A percentile compares a stretch with the other conserved stretches of the same genome.
These are phyloP conservation scores for Andrena chrysosceles DNA, from an alignment of 2,888 invertebrate genomes.

Conservation along the genomic window DNA sequence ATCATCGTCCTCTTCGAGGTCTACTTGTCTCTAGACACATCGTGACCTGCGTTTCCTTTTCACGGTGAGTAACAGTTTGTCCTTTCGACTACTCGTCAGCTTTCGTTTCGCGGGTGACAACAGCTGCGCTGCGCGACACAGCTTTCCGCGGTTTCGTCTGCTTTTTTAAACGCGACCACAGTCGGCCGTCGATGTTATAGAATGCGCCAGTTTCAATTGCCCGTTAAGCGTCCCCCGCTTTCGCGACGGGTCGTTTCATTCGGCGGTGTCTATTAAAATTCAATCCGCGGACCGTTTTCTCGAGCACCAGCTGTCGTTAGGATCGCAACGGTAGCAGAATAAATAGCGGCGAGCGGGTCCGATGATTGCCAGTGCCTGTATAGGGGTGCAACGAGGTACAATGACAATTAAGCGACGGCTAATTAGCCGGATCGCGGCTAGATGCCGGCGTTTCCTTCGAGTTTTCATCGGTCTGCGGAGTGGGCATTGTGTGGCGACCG, in stretches of 20 bases:
- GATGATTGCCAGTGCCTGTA: constrained; percentile 15
- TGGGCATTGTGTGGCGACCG: neutral
- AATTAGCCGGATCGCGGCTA: constrained; percentile 29
- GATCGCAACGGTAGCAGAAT: constrained; percentile 18
- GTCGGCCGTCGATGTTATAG: no score
- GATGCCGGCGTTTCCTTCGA: neutral
- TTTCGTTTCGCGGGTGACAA: neutral
- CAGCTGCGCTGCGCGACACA: neutral
- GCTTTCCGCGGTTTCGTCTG: neutral
- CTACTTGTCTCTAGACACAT: neutral
- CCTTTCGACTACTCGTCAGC: no score
- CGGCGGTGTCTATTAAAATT: constrained; percentile 11
- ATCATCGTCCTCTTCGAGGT: neutral
- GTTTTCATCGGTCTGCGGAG: neutral
- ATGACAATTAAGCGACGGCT: constrained; percentile 32
- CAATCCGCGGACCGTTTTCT: neutral
- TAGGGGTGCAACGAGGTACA: constrained; percentile 14
- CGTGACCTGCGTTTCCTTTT: neutral
- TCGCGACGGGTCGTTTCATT: constrained; percentile 28
- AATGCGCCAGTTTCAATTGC: constrained; percentile 39
- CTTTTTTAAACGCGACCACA: neutral
- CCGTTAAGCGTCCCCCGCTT: constrained; percentile 15
- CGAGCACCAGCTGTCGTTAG: constrained; percentile 2
- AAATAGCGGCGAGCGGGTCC: constrained; percentile 20
- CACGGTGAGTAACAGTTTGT: neutral